Conservation (phyloP, 2,888 invertebrate genomes). For the Heliconius hortense region DNA sequence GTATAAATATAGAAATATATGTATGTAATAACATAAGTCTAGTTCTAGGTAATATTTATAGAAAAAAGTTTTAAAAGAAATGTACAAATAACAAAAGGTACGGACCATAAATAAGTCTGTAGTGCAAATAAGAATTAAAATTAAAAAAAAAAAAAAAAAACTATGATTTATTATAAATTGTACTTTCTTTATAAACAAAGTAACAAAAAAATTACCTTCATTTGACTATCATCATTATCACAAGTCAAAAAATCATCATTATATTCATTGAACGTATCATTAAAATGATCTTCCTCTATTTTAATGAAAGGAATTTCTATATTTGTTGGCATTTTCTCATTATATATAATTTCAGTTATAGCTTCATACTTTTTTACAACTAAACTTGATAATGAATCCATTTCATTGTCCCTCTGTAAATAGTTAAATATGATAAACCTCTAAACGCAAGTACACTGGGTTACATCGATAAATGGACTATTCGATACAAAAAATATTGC, state of each 20-base stretch:
- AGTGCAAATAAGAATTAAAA: no score
- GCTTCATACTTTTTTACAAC: background rate
- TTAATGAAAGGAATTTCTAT: conserved; percentile 14
- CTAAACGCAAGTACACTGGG: background rate
- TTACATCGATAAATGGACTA: background rate
- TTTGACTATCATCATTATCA: background rate
- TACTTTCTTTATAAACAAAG: background rate
- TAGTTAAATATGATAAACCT: background rate
- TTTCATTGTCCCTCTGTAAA: conserved; percentile 12
- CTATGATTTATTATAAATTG: no score
- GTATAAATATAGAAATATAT: no score
- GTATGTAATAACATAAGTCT: no score
- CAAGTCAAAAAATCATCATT: conserved; percentile 5
- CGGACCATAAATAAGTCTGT: no score
- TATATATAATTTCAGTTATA: background rate
- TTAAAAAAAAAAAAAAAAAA: no score
- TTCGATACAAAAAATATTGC: no score
- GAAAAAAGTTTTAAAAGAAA: no score
- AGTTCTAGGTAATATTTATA: no score
- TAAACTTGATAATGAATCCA: conserved; percentile 9
- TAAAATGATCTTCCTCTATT: conserved; percentile 10
- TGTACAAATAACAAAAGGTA: no score
- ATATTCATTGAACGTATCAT: background rate
- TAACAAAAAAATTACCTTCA: background rate
- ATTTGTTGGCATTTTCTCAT: background rate